phyloP scores from a whole-genome alignment of 2,113 vertebrate species.

The Origma solitaria region DNA sequence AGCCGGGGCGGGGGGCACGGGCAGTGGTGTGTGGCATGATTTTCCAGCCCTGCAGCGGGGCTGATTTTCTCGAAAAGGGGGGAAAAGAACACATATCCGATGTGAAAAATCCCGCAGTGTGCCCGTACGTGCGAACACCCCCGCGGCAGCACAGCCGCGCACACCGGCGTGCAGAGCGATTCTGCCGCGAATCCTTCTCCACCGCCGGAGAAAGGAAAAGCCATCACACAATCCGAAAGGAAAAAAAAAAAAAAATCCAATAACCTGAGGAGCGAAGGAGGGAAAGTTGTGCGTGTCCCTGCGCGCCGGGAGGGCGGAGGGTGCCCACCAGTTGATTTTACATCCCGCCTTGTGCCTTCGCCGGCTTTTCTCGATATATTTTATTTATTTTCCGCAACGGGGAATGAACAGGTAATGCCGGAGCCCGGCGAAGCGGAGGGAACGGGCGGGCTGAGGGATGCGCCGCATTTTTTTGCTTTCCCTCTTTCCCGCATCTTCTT shows the following conservation, averaged over 20 bases:
- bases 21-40: neutral
- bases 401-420: neutral
- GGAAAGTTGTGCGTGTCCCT: conserved; percentile 10
- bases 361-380: neutral
- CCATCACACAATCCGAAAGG: neutral
- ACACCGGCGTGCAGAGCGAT: neutral
- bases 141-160: neutral
- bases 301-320: neutral
- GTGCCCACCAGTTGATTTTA: neutral
- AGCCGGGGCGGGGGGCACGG: rapidly evolving
- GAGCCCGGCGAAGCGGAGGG: neutral
- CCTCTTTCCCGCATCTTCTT: neutral
- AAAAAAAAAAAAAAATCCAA: neutral
- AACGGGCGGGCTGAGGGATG: neutral
- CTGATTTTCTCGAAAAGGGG: neutral
- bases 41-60: neutral
- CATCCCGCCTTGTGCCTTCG: neutral
- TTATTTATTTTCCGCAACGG: neutral
- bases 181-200: neutral
- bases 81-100: rapidly evolving
- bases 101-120: neutral
- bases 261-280: neutral
- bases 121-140: neutral
- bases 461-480: neutral
- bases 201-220: neutral